Base-by-base conservation (phyloP, 1,140 invertebrate species). In the Drosophila sturtevanti region DNA sequence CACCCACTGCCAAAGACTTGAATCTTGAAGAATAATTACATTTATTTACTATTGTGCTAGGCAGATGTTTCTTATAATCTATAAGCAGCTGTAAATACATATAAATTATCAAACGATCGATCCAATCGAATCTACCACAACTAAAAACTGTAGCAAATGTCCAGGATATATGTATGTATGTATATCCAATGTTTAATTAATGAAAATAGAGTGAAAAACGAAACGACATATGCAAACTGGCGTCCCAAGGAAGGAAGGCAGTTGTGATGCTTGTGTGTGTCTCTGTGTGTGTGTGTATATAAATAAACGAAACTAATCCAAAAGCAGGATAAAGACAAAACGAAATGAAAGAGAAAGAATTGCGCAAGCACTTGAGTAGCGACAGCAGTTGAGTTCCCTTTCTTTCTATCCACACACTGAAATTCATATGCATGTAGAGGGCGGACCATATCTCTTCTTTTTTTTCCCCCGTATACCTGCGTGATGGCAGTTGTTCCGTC, bases 151-250 rank as follows among this genome's bases (percentile, higher is more conserved):
- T 38, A 35, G 14, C 58, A 60, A 60, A 41, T 35, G 58, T 35
- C 21, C 21, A 38, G 56, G 21, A 59, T 35, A 44, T 44, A 44
- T n/a, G n/a, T 38, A n/a, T n/a, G n/a, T 38, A 38, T 38, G 37
- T 38, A 59, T 38, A 24, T 37, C 16, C 34, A 31, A 60, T 60
- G 58, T 60, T 60, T 60, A 60, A 60, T 60, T 60, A 60, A 35
- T 41, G 21, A 22, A 48, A 48, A 48, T 48, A 21, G 41, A 48
- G 11, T 48, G 41, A 56, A 60, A 34, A 35, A 56, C 27, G 54
- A 56, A 56, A 56, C 58, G 58, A 60, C 58, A 60, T 60, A 60
- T 60, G 58, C 58, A 60, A 60, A 60, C 58, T 60, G 58, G 18
- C 14, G 35, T 24, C 18, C 22, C 58, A 60, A 41, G 41, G 16